These are phyloP conservation scores for Cathartes aura DNA, from an alignment of 2,113 vertebrate genomes.

Conservation along the genomic window DNA sequence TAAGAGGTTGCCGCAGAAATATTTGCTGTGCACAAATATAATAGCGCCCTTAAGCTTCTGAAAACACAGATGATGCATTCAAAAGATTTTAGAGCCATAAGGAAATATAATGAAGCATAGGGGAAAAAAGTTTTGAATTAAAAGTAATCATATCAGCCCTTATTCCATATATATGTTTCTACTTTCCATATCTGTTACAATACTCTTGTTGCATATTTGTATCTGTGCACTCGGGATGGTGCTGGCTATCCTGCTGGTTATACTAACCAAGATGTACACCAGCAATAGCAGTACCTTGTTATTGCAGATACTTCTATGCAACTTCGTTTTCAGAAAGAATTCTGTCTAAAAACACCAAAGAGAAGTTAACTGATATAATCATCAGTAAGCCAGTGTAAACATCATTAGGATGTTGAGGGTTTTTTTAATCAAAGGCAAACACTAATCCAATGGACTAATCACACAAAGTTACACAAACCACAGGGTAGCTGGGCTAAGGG, in stretches of 20 bases:
- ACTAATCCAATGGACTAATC: neutral
- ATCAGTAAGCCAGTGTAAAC: neutral
- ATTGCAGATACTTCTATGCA: neutral
- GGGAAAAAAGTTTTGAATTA: neutral
- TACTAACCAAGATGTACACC: neutral
- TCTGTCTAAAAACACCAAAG: neutral
- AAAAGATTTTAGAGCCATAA: neutral
- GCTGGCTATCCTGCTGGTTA: neutral
- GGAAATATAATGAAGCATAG: neutral
- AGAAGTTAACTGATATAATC: neutral
- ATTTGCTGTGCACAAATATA: neutral
- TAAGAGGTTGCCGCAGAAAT: neutral
- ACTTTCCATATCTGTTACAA: neutral
- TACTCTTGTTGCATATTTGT: neutral
- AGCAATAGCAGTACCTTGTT: neutral
- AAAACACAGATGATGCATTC: neutral
- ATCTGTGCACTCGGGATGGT: neutral
- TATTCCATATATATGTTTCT: neutral
- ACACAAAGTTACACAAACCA: neutral
- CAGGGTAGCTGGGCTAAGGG: neutral
- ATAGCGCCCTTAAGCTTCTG: neutral
- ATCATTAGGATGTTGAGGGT: neutral
- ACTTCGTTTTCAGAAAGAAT: neutral
- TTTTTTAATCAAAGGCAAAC: constrained; percentile 20
- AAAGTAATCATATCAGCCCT: neutral